Evolutionary conservation across 2,888 invertebrate species (phyloP).

Genomic region (Cosmorhoe ocellata): DNA sequence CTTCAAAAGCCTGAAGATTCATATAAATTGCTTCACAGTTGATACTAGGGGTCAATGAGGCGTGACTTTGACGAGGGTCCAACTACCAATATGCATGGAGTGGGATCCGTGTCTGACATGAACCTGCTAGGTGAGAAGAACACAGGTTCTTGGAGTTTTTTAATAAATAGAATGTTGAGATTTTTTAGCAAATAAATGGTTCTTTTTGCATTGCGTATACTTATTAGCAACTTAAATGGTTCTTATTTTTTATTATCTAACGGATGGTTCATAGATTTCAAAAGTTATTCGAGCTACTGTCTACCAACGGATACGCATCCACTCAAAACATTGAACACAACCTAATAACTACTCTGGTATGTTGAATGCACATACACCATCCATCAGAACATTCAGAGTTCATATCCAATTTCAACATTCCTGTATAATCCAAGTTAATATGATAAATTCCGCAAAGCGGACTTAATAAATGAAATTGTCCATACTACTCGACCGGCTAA

Average conservation of each 20-base stretch:
- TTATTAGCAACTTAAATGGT: no score
- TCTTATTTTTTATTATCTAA: no score
- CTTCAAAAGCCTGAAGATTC: conserved; percentile 69
- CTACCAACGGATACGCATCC: no score
- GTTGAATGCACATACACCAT: not conserved
- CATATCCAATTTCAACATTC: conserved; percentile 1
- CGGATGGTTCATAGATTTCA: no score
- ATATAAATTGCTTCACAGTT: conserved; percentile 75
- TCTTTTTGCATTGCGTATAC: no score
- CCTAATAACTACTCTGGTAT: no score
- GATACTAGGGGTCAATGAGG: conserved; percentile 77
- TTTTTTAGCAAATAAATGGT: no score
- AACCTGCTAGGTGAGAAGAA: conserved; percentile 62
- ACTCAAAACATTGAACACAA: no score
- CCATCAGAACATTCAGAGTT: not conserved
- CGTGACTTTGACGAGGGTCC: conserved; percentile 78
- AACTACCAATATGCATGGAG: conserved; percentile 68
- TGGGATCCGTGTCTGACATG: conserved; percentile 69
- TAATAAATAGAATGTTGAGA: not conserved
- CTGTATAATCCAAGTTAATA: not conserved
- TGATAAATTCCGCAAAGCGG: not conserved
- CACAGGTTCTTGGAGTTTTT: conserved; percentile 17
- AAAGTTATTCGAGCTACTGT: no score
- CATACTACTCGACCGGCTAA: no score
- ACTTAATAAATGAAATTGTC: no score